These are phyloP conservation scores for Ommatoiulus sabulosus DNA, from an alignment of 2,888 invertebrate species.

Conservation along the genomic window DNA sequence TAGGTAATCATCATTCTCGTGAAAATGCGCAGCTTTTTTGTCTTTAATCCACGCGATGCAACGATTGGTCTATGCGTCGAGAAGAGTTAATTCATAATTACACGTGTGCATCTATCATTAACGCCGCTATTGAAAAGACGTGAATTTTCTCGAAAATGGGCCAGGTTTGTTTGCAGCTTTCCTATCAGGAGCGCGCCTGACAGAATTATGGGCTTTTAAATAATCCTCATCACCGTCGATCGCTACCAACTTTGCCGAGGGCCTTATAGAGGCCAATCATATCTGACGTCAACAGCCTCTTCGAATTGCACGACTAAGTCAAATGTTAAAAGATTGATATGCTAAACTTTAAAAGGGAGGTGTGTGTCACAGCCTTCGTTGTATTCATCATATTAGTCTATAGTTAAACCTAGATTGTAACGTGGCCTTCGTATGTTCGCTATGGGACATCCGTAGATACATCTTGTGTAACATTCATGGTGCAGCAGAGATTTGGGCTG, in stretches of 20 bases:
- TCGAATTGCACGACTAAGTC: too few species aligned
- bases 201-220: neutral
- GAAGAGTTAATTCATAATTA: slow-evolving; percentile 40
- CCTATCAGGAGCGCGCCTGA: neutral
- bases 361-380: too few species aligned
- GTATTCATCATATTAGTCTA: too few species aligned
- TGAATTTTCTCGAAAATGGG: neutral
- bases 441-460: too few species aligned
- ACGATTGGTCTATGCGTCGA: neutral
- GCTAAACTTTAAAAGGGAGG: too few species aligned
- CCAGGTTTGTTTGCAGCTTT: slow-evolving; percentile 5
- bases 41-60: neutral
- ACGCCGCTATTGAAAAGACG: neutral
- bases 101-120: slow-evolving; percentile 17
- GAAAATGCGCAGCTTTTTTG: neutral
- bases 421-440: too few species aligned
- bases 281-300: neutral
- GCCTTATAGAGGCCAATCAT: neutral
- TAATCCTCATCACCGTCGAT: neutral
- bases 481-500: too few species aligned
- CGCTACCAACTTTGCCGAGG: neutral
- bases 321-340: too few species aligned
- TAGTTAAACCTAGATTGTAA: too few species aligned
- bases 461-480: too few species aligned
- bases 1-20: slow-evolving; percentile 11